A percentile compares a stretch with the other conserved stretches of the same genome.
phyloP scores from a whole-genome alignment of 2,113 vertebrate species.

The Sebastes schlegelii region DNA sequence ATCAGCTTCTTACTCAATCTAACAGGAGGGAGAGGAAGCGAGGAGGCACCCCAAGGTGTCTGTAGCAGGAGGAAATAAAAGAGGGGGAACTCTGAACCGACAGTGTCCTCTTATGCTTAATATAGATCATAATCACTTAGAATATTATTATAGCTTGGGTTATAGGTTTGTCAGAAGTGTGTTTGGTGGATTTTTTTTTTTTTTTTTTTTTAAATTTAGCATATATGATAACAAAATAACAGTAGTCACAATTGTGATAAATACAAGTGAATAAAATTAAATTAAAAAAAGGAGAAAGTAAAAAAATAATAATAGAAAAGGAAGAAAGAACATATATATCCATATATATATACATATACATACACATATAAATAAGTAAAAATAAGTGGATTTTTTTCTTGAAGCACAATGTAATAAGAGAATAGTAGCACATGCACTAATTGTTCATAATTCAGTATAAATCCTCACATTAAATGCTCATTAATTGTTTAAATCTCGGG shows the following conservation, averaged over 20 bases:
- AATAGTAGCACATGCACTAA: too few relatives aligned
- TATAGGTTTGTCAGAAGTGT: neutral
- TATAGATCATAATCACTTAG: neutral
- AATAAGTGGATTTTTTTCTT: too few relatives aligned
- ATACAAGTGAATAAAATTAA: too few relatives aligned
- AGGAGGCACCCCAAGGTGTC: constrained; percentile 57
- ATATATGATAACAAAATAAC: too few relatives aligned
- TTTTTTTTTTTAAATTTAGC: too few relatives aligned
- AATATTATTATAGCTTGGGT: neutral
- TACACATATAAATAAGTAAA: too few relatives aligned
- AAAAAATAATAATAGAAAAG: too few relatives aligned
- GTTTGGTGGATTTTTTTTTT: too few relatives aligned
- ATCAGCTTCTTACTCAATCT: constrained; percentile 74
- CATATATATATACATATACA: too few relatives aligned
- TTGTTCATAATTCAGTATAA: neutral
- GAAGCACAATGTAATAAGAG: neutral
- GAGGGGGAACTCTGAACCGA: constrained; percentile 3
- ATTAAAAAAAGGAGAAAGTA: too few relatives aligned
- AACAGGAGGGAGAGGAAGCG: constrained; percentile 55
- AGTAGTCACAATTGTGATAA: too few relatives aligned
- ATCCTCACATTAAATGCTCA: neutral
- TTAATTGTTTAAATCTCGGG: neutral
- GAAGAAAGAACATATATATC: too few relatives aligned
- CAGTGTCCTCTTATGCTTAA: neutral
- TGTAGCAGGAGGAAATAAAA: constrained; percentile 13